These are phyloP conservation scores for Cosmopolites sordidus DNA, from an alignment of 2,888 invertebrate species.

Conservation along the genomic window DNA sequence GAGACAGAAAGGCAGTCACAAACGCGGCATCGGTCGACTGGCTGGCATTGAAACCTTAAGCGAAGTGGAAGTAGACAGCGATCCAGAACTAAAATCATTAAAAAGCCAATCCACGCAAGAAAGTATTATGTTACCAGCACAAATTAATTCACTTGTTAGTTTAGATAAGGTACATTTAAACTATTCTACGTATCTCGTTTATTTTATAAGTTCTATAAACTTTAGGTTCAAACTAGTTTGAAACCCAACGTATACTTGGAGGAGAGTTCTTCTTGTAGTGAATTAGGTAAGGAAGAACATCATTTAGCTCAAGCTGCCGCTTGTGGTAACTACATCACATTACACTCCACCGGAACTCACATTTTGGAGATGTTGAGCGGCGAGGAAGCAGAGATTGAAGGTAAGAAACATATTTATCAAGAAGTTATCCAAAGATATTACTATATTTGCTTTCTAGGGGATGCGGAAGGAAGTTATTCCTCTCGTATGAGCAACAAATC, in stretches of 20 bases:
- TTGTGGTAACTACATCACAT: conserved; percentile 43
- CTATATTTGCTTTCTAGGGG: conserved; percentile 36
- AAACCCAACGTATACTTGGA: conserved; percentile 45
- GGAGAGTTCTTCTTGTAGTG: conserved; percentile 49
- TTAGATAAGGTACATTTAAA: conserved; percentile 25
- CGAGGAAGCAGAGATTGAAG: conserved; percentile 61
- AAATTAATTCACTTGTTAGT: conserved; percentile 42
- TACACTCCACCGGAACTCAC: conserved; percentile 46
- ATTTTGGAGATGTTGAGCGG: conserved; percentile 63
- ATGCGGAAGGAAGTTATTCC: conserved; percentile 74
- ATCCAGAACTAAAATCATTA: conserved; percentile 42
- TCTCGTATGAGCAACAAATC: conserved; percentile 89
- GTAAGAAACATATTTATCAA: conserved; percentile 33
- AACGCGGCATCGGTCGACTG: conserved; percentile 24
- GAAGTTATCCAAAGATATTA: too few relatives aligned
- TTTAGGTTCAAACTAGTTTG: conserved; percentile 33
- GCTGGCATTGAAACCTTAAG: conserved; percentile 42
- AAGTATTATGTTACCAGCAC: conserved; percentile 39
- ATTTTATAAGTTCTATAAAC: neutral
- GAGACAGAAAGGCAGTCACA: conserved; percentile 45
- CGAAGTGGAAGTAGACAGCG: conserved; percentile 46
- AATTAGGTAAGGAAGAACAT: conserved; percentile 43
- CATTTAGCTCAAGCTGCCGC: conserved; percentile 31
- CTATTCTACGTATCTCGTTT: neutral
- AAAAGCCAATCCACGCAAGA: conserved; percentile 34